Evolutionary conservation across 2,113 vertebrate genomes (phyloP), one percentile per base, ranked within the genome.

Genomic region (Seriola aureovittata): DNA sequence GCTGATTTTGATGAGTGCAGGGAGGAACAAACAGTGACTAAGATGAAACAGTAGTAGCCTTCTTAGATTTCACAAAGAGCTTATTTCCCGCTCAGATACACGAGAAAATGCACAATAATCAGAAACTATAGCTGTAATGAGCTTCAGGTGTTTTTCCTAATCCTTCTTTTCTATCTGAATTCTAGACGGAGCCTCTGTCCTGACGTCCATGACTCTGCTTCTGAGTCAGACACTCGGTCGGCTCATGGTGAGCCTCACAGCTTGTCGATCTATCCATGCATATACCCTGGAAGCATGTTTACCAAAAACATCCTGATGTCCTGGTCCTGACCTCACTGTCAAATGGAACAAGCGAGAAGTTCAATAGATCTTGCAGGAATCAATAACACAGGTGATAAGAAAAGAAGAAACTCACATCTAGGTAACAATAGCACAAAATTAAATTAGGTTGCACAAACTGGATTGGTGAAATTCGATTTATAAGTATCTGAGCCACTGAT

Each of bases 31-130:
- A 77, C 59, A 34, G 58, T 84, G 85, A 88, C 80, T 80, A 9
- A 80, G 81, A 70, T 76, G 85, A 87, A 85, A 84, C 75, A 63
- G 29, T 14, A 80, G 85, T 1, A 54, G 80, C 54, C 67, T 42
- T 54, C 70, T 89, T 75, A 77, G 34, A 74, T 89, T 85, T 62
- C 89, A 62, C 63, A 66, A 40, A 66, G 58, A 80, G 67, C 58
- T 60, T 48, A 36, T 71, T 70, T 81, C 17, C 69, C 34, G 5
- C 21, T 73, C 54, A 70, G 70, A 68, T 40, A 36, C 32, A 66
- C 0, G 7, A 63, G 67, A 58, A 81, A 72, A 71, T 67, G 72
- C 75, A 81, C 32, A 80, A 46, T 75, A 75, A 82, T 78, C 75
- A 75, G 19, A 84, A 86, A 75, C 17, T 6, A 36, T 50, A 42